Base-by-base conservation (phyloP, 2,113 vertebrate species). In the Nannospalax galili region DNA sequence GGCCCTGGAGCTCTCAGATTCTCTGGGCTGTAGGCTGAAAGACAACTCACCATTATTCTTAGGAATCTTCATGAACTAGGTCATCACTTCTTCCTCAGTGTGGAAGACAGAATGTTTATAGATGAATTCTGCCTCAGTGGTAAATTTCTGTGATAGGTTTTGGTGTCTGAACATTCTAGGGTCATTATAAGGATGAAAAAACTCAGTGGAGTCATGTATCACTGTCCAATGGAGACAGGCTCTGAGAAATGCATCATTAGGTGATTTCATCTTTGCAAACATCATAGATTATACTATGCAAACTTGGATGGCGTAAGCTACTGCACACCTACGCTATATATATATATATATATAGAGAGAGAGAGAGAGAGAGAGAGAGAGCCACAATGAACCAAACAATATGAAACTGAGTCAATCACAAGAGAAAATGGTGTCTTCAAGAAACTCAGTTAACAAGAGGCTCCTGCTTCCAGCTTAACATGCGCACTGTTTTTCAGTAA, bases 71-170 rank as follows among this genome's bases (percentile, higher is more conserved):
- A 90, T 98, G 96, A 99, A 99, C 96, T 99, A 99, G 77, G 99
- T 97, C 99, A 99, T 99, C 78, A 99, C 98, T 78, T 99, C 99
- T 56, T 98, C 97, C 93, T 99, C 98, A 6, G 98, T 99, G 97
- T 98, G 99, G 96, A 99, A 99, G 20, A 99, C 99, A 0, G 99
- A 99, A 92, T 99, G 99, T 97, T 99, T 99, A 96, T 99, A 99
- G 97, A 99, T 99, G 12, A 99, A 98, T 73, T 99, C 99, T 0
- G 99, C 99, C 98, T 99, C 99, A 28, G 99, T 99, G 42, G 99
- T 98, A 95, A 99, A 99, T 96, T 99, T 99, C 98, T 5, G 99
- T 99, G 96, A 99, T 45, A 1, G 99, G 99, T 85, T 99, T 98
- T 91, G 74, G 97, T 70, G 98, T 99, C 32, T 35, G 96, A 26